Evolutionary conservation across 2,113 vertebrate genomes (phyloP).

Genomic region (Oryzias melastigma): DNA sequence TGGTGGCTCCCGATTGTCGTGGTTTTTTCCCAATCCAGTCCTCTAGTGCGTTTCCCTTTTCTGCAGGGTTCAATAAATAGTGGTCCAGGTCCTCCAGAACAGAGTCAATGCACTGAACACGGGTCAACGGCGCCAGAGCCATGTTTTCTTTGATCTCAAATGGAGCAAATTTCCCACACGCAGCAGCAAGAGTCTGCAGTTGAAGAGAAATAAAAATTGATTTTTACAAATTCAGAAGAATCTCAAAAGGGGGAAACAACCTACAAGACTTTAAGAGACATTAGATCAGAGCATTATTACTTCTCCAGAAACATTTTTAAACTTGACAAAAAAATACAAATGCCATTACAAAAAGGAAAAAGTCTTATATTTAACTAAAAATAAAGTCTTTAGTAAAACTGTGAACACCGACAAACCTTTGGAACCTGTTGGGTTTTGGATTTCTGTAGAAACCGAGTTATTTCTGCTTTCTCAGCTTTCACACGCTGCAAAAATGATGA

Average conservation of each 20-base stretch:
- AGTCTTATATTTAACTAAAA: background rate
- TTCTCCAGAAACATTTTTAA: background rate
- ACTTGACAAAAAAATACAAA: background rate
- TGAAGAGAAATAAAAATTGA: background rate
- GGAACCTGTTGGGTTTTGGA: constrained; percentile 89
- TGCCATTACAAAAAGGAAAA: too few species aligned
- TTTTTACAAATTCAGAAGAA: too few species aligned
- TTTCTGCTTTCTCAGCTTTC: constrained; percentile 93
- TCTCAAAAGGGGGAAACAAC: background rate
- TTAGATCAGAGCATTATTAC: background rate
- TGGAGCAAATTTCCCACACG: constrained; percentile 96
- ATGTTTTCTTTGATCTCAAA: constrained; percentile 98
- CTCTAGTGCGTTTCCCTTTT: constrained; percentile 69
- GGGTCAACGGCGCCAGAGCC: constrained; percentile 85
- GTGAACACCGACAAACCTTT: constrained; percentile 77
- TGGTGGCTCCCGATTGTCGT: constrained; percentile 80
- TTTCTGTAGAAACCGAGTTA: constrained; percentile 95
- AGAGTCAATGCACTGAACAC: constrained; percentile 80
- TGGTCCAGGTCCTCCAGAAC: constrained; percentile 81
- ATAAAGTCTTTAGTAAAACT: background rate
- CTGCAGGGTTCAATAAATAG: constrained; percentile 74
- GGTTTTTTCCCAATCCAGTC: constrained; percentile 82
- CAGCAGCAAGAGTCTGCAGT: constrained; percentile 87
- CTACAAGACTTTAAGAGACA: background rate
- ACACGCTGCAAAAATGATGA: constrained; percentile 79